Percentiles rank a stretch among this genome's conserved stretches.
Evolutionary conservation across 2,113 vertebrate species (phyloP).

Genomic region (Xenopus tropicalis): UCB_Xtro_10.0 CM004446.2:99947001-99947500

Average conservation of each 20-base stretch:
- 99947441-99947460: no score
- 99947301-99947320: constrained; percentile 83
- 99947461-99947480: no score
- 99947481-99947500: no score
- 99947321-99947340: constrained; percentile 71
- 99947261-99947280: constrained; percentile 81
- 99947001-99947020: constrained; percentile 76
- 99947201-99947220: constrained; percentile 75
- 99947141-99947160: constrained; percentile 87
- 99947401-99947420: no score
- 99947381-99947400: no score
- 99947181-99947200: constrained; percentile 83
- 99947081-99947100: constrained; percentile 87
- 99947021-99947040: constrained; percentile 68
- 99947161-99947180: constrained; percentile 84
- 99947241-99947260: constrained; percentile 82
- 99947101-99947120: constrained; percentile 83
- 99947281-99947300: constrained; percentile 90
- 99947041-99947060: constrained; percentile 71
- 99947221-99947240: constrained; percentile 79
- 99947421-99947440: no score
- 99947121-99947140: constrained; percentile 78
- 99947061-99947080: constrained; percentile 72
- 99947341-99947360: neutral
- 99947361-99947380: neutral